A percentile compares a stretch with the other conserved stretches of the same genome.
These are phyloP conservation scores for Carapus acus DNA, from an alignment of 2,797 vertebrate species.

Conservation along the genomic window DNA sequence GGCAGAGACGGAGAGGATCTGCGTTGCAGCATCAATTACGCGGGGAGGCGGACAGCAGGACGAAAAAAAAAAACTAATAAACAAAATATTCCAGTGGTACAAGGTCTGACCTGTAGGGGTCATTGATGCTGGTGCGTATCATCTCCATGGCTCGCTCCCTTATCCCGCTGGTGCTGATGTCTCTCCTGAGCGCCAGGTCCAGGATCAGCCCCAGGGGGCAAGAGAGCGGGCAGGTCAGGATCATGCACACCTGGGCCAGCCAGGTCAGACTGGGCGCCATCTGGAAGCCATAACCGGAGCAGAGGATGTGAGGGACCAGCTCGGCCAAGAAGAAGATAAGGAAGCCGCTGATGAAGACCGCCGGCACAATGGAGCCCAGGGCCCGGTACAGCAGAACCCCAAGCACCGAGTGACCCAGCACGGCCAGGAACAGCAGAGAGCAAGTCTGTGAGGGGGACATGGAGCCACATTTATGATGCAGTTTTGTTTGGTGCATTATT, in stretches of 20 bases:
- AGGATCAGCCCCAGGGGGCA: constrained; percentile 81
- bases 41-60: too few species aligned
- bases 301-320: constrained; percentile 78
- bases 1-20: not conserved
- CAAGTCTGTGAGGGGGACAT: constrained; percentile 72
- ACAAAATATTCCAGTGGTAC: too few species aligned
- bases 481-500: too few species aligned
- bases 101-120: constrained; percentile 73
- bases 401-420: constrained; percentile 75
- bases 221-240: constrained; percentile 79
- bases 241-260: constrained; percentile 81
- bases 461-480: too few species aligned
- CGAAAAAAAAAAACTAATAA: too few species aligned
- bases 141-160: constrained; percentile 78
- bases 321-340: constrained; percentile 79
- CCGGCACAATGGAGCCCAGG: constrained; percentile 64
- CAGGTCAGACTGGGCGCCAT: constrained; percentile 78
- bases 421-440: constrained; percentile 77
- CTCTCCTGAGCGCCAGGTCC: constrained; percentile 74
- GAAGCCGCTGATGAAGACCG: constrained; percentile 74
- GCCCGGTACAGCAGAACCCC: constrained; percentile 77
- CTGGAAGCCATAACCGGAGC: constrained; percentile 80
- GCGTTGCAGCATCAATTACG: too few species aligned
- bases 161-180: constrained; percentile 75
- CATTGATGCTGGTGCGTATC: constrained; percentile 76